Percentiles rank a stretch among this genome's conserved stretches.
Conservation (phyloP, 1,140 invertebrate species). For the Bactericera cockerelli region DNA sequence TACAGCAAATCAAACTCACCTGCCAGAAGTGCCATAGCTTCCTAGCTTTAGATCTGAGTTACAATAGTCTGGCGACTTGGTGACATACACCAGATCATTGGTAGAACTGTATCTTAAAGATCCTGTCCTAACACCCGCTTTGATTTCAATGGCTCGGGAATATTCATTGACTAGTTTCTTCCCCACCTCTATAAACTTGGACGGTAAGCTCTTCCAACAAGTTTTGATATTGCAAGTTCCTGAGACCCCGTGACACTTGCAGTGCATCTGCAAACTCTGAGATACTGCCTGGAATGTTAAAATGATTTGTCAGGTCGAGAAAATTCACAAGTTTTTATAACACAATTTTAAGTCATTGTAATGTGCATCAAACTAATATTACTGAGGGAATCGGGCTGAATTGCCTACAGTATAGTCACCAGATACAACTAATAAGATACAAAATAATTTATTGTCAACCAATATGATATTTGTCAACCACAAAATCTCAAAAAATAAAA, state of each 20-base stretch:
- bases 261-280: conserved; percentile 38
- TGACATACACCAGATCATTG: conserved; percentile 41
- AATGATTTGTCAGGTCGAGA: background rate
- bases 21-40: conserved; percentile 43
- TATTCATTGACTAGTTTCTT: conserved; percentile 31
- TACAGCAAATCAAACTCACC: no score
- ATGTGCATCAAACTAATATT: no score
- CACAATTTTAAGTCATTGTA: no score
- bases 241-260: conserved; percentile 51
- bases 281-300: conserved; percentile 34
- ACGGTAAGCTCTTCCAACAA: conserved; percentile 45
- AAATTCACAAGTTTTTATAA: no score
- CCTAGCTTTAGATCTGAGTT: conserved; percentile 40
- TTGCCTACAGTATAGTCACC: no score
- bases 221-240: conserved; percentile 48
- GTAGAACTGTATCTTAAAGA: background rate
- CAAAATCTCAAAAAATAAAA: no score
- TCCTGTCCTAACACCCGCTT: conserved; percentile 18
- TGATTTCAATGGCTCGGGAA: conserved; percentile 30
- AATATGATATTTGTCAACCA: no score
- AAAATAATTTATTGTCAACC: no score
- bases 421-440: no score
- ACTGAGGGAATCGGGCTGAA: background rate
- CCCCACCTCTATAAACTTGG: conserved; percentile 28
- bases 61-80: conserved; percentile 50